phyloP scores from a whole-genome alignment of 2,888 invertebrate species.

The Drosophila kambysellisi region DNA sequence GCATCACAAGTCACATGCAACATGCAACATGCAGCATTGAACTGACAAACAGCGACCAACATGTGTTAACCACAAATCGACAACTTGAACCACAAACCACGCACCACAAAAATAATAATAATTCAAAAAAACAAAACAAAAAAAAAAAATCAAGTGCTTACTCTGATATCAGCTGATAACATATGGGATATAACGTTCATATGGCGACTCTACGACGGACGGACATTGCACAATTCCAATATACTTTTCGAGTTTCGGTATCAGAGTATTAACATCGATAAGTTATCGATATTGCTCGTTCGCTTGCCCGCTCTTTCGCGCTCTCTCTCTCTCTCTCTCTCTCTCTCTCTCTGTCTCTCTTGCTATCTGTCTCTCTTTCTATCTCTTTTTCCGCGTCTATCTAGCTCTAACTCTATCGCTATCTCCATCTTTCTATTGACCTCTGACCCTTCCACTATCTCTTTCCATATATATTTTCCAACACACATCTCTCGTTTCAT shows the following conservation, averaged over 20 bases:
- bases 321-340: slow-evolving; percentile 16
- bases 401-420: slow-evolving; percentile 15
- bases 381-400: slow-evolving; percentile 13
- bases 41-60: slow-evolving; percentile 40
- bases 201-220: not conserved
- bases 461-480: slow-evolving; percentile 21
- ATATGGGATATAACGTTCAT: not conserved
- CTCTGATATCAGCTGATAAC: not conserved
- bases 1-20: slow-evolving; percentile 41
- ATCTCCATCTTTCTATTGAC: slow-evolving; percentile 17
- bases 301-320: slow-evolving; percentile 28
- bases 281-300: slow-evolving; percentile 50
- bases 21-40: slow-evolving; percentile 29
- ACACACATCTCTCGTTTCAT: slow-evolving; percentile 23
- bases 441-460: slow-evolving; percentile 15
- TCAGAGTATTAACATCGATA: not conserved
- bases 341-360: slow-evolving; percentile 11
- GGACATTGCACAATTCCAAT: not conserved
- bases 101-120: slow-evolving; percentile 12
- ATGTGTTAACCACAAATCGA: slow-evolving; percentile 46
- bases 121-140: slow-evolving; percentile 10
- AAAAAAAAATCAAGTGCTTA: not conserved
- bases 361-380: slow-evolving; percentile 8
- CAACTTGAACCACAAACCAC: slow-evolving; percentile 43
- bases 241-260: not conserved